Percentiles rank a stretch among this genome's conserved stretches.
Evolutionary conservation across 2,888 invertebrate species (phyloP).

Genomic region (Epicampocera succincta): DNA sequence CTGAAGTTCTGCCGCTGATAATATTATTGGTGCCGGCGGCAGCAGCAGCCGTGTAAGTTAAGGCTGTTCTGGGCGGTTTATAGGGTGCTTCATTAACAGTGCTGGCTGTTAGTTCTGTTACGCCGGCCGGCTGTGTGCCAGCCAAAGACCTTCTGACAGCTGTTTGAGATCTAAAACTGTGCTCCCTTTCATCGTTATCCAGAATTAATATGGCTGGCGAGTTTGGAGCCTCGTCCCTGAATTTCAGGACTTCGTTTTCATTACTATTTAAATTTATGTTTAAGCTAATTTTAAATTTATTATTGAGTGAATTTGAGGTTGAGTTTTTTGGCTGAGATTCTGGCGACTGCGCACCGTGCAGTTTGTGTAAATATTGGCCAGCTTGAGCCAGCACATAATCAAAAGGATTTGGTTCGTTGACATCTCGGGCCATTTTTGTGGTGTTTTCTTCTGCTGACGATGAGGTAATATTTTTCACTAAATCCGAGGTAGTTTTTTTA

Average conservation of each 20-base stretch:
- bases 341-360: slow-evolving; percentile 75
- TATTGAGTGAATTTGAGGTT: slow-evolving; percentile 37
- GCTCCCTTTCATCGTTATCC: slow-evolving; percentile 14
- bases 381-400: slow-evolving; percentile 74
- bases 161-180: slow-evolving; percentile 32
- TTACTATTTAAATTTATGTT: slow-evolving; percentile 58
- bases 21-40: neutral
- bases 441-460: no score
- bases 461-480: slow-evolving; percentile 62
- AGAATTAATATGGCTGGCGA: slow-evolving; percentile 58
- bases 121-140: slow-evolving; percentile 4
- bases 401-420: slow-evolving; percentile 75
- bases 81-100: slow-evolving; percentile 58
- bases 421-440: slow-evolving; percentile 47
- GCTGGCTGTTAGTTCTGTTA: slow-evolving; percentile 19
- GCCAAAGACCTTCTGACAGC: slow-evolving; percentile 9
- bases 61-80: slow-evolving; percentile 56
- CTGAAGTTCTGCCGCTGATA: neutral
- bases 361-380: slow-evolving; percentile 78
- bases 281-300: slow-evolving; percentile 67
- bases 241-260: neutral
- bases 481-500: slow-evolving; percentile 59
- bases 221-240: neutral
- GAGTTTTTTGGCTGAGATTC: slow-evolving; percentile 6
- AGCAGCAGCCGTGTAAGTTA: slow-evolving; percentile 3